Evolutionary conservation across 2,888 invertebrate genomes (phyloP).

Genomic region (Empis livida): DNA sequence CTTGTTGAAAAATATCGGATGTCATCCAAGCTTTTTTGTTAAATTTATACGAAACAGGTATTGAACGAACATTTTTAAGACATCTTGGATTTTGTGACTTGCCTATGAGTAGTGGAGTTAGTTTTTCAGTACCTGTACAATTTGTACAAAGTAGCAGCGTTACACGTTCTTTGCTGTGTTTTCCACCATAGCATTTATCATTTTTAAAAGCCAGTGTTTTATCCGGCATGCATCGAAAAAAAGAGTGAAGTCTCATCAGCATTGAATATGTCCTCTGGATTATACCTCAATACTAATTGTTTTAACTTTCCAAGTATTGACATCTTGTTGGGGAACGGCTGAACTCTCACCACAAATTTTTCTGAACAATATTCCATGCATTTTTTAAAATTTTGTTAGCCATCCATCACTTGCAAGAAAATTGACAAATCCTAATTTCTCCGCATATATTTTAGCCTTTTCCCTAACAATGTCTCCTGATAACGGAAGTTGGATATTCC

Average conservation of each 20-base stretch:
- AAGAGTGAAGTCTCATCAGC: conserved; percentile 8
- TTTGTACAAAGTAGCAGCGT: conserved; percentile 23
- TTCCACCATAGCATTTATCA: conserved; percentile 16
- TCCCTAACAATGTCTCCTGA: too few species aligned
- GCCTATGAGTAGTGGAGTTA: conserved; percentile 21
- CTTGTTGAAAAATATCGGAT: conserved; percentile 5
- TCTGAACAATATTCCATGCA: too few species aligned
- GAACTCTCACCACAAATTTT: too few species aligned
- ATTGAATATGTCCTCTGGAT: not conserved
- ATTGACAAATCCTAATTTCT: too few species aligned
- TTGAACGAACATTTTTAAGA: conserved; percentile 21
- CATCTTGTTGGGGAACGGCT: too few species aligned
- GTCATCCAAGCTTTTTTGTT: conserved; percentile 22
- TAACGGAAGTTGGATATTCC: too few species aligned
- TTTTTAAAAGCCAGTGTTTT: conserved; percentile 12
- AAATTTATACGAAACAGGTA: conserved; percentile 16
- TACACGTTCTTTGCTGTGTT: conserved; percentile 20
- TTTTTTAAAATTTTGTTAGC: too few species aligned
- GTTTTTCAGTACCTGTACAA: conserved; percentile 22
- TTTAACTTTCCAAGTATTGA: too few species aligned
- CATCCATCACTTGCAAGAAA: too few species aligned
- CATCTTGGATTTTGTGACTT: conserved; percentile 22
- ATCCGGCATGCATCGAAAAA: conserved; percentile 11
- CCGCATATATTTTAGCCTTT: too few species aligned
- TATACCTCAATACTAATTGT: too few species aligned